Percentiles rank a stretch among this genome's conserved stretches.
Evolutionary conservation across 2,888 invertebrate genomes (phyloP).

Genomic region (Frankliniella fusca): DNA sequence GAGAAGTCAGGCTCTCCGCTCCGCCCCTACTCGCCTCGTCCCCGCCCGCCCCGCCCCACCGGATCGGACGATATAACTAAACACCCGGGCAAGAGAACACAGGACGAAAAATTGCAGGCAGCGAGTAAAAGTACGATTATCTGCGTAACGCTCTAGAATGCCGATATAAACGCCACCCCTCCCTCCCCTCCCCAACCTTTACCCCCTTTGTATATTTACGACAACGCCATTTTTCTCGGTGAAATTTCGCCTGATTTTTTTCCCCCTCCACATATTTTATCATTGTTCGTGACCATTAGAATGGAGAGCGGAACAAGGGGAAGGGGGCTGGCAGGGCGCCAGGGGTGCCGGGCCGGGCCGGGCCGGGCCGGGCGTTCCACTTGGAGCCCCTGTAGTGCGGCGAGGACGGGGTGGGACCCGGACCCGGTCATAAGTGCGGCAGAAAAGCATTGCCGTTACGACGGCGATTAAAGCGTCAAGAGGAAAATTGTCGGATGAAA

Average conservation of each 20-base stretch:
- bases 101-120: conserved; percentile 4
- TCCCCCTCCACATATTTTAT: not conserved
- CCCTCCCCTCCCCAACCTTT: not conserved
- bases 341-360: not conserved
- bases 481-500: no score
- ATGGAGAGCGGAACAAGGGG: not conserved
- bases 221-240: not conserved
- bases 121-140: conserved; percentile 14
- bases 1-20: not conserved
- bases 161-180: not conserved
- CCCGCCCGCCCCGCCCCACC: not conserved
- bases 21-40: not conserved
- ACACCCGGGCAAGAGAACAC: not conserved
- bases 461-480: no score
- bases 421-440: no score
- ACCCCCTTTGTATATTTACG: not conserved
- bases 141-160: not conserved
- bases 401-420: no score
- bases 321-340: not conserved
- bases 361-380: not conserved
- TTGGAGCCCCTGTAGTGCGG: no score
- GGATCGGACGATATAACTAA: not conserved
- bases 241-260: not conserved
- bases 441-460: no score
- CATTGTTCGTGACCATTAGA: conserved; percentile 24